These are phyloP conservation scores for Pavo muticus DNA, from an alignment of 2,113 vertebrate genomes.

Conservation along the genomic window DNA sequence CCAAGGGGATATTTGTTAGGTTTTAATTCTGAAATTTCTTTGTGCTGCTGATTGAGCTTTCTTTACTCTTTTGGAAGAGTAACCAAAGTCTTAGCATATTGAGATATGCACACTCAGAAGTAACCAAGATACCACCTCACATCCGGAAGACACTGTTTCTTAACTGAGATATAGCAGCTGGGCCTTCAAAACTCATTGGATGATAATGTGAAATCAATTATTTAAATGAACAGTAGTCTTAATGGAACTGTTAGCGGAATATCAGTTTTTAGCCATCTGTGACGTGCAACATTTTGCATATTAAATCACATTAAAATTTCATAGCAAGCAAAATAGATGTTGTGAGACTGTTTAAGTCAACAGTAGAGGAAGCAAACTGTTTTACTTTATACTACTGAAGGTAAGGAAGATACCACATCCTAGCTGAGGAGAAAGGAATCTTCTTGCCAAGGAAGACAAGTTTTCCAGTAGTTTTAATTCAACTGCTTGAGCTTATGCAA, in stretches of 20 bases:
- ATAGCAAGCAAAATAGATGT: background rate
- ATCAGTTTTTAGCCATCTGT: background rate
- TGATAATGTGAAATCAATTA: background rate
- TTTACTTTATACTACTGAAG: background rate
- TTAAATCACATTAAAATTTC: background rate
- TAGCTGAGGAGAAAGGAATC: background rate
- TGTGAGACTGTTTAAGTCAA: background rate
- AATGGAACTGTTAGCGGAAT: background rate
- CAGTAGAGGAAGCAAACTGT: background rate
- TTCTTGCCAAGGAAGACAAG: background rate
- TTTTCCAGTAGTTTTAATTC: background rate
- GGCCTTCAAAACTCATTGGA: background rate
- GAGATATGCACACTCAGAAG: background rate
- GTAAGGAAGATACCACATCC: background rate
- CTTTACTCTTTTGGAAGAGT: background rate
- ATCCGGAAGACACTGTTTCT: background rate
- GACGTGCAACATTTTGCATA: background rate
- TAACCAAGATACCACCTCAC: background rate
- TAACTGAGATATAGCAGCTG: background rate
- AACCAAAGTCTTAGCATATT: background rate
- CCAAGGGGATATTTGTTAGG: background rate
- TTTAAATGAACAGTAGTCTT: conserved; percentile 30
- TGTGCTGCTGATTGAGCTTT: background rate
- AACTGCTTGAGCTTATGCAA: background rate
- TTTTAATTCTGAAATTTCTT: background rate